These are phyloP conservation scores for Zaprionus taronus DNA, from an alignment of 1,140 invertebrate species.

Conservation along the genomic window DNA sequence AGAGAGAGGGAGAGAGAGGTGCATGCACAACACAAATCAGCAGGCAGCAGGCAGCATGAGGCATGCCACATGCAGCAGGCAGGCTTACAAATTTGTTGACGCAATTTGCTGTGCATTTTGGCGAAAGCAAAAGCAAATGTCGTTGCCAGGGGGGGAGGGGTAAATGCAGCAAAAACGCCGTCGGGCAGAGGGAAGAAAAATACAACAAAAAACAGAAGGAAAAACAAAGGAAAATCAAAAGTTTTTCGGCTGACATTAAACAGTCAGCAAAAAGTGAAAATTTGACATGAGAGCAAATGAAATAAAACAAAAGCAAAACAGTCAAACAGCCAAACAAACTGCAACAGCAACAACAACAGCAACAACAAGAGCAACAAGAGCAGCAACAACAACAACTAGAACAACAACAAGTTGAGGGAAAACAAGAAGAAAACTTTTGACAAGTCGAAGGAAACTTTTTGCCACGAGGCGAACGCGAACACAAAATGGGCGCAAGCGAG, in stretches of 20 bases:
- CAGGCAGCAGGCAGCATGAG: too few species aligned
- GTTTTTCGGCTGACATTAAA: constrained; percentile 63
- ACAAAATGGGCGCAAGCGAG: constrained; percentile 60
- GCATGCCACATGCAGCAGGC: constrained; percentile 15
- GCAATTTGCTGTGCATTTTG: constrained; percentile 47
- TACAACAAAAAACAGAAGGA: neutral
- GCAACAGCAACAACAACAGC: constrained; percentile 33
- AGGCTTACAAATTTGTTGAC: constrained; percentile 48
- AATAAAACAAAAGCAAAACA: constrained; percentile 66
- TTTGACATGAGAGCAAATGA: constrained; percentile 73
- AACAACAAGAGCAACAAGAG: constrained; percentile 21
- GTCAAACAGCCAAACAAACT: constrained; percentile 29
- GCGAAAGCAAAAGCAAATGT: constrained; percentile 10
- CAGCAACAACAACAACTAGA: constrained; percentile 1
- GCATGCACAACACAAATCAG: constrained; percentile 39
- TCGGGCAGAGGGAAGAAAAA: neutral
- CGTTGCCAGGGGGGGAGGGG: neutral
- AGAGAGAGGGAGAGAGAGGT: constrained; percentile 5
- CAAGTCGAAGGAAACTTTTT: constrained; percentile 73
- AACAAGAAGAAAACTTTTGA: constrained; percentile 71
- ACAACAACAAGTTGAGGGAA: constrained; percentile 13
- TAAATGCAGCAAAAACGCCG: too few species aligned
- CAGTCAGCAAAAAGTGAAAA: constrained; percentile 78
- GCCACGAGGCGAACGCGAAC: constrained; percentile 31
- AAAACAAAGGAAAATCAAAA: constrained; percentile 26